Evolutionary conservation across 1,140 invertebrate genomes (phyloP), one percentile per base, ranked within the genome.

Genomic region (Helicoverpa zea): DNA sequence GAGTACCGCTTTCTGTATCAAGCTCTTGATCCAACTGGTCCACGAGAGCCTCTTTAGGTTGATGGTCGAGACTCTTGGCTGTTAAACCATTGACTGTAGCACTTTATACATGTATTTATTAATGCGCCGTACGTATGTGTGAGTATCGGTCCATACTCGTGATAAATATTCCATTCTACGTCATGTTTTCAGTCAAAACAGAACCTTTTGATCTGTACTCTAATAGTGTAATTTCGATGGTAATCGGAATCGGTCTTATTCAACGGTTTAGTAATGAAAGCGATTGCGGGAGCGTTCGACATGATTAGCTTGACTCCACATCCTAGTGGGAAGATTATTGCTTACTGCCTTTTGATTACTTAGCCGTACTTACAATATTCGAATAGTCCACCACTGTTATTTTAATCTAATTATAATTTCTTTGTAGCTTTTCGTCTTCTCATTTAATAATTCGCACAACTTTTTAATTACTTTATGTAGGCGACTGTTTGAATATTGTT

Each of bases 181-280:
- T 30, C 49, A 14, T 49, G 29, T 29, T 77, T 77, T 52, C 66
- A 49, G 14, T 23, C 9, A 14, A 30, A 64, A 30, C 47, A 52
- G 75, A 77, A 68, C 43, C 47, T 12, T 77, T 77, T 66, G 75
- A 77, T 77, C 75, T 66, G 23, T 16, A 9, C 35, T 47, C 35
- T 75, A 77, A 77, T 64, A 61, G 61, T 43, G 59, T 73, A 63
- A 76, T 66, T 77, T 66, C 75, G 47, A 77, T 77, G 59, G 61
- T 66, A 66, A 77, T 77, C 59, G 47, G 16, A 77, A 77, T 56
- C 61, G 59, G n/a, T 77, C 49, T 64, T 18, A 75, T 75, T 43
- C 14, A 51, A 66, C 49, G 58, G 54, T 66, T 77, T 66, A 77
- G 61, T 54, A 75, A 75, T 61, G 73, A 77, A 66, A 35, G 18